Conservation (phyloP, 1,140 invertebrate species). For the Capitella teleta region DNA sequence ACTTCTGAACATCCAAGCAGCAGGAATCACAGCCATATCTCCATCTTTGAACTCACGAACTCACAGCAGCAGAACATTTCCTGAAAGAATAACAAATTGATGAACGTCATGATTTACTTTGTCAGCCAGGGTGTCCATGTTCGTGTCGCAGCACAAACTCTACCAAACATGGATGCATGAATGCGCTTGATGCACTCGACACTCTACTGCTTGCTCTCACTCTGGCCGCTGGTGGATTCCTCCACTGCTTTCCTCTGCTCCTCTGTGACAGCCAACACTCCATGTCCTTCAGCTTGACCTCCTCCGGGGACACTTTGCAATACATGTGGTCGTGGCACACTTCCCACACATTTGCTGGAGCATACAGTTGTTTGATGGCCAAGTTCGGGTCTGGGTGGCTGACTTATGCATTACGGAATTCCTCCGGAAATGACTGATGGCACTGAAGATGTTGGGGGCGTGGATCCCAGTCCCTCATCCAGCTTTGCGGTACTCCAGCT, state of each 20-base stretch:
- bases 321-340: constrained; percentile 13
- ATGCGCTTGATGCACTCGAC: constrained; percentile 14
- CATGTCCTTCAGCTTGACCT: constrained; percentile 1
- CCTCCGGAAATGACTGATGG: constrained; percentile 1
- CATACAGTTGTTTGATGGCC: constrained; percentile 13
- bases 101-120: too few species aligned
- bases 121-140: too few species aligned
- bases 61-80: too few species aligned
- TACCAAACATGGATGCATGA: constrained; percentile 16
- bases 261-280: constrained; percentile 11
- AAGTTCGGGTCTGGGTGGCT: constrained; percentile 7
- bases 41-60: too few species aligned
- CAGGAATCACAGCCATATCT: too few species aligned
- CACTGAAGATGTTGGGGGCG: constrained; percentile 4
- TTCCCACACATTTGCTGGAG: constrained; percentile 7
- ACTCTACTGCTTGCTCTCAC: constrained; percentile 12
- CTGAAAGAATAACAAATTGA: too few species aligned
- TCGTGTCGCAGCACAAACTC: constrained; percentile 18
- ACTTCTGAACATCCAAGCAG: too few species aligned
- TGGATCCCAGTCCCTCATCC: constrained; percentile 12
- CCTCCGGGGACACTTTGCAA: neutral
- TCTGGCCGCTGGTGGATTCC: constrained; percentile 13
- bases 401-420: constrained; percentile 15
- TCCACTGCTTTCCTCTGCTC: constrained; percentile 11
- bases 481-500: constrained; percentile 2